These are phyloP conservation scores for Sciurus niger DNA, from an alignment of 2,113 vertebrate species.

Conservation along the genomic window DNA sequence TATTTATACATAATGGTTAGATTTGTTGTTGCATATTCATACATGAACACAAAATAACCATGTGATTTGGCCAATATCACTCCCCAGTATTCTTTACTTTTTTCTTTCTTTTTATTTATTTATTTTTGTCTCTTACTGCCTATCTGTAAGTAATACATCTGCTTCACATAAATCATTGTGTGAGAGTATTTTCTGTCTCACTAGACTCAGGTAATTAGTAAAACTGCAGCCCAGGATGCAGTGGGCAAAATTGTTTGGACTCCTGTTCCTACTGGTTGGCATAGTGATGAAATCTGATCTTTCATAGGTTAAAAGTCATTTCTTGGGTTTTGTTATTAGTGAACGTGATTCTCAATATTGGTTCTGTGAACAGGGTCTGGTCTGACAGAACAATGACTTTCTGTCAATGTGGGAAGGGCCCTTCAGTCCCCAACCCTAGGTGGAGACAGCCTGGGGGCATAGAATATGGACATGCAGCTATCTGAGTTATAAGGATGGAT, in stretches of 20 bases:
- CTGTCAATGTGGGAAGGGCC: neutral
- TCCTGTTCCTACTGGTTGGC: neutral
- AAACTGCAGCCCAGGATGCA: neutral
- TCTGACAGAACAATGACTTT: neutral
- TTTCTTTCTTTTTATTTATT: no score
- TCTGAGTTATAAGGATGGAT: no score
- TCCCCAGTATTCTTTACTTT: no score
- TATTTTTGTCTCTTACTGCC: neutral
- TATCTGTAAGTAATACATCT: neutral
- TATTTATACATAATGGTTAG: no score
- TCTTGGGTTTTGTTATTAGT: neutral
- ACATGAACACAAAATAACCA: no score
- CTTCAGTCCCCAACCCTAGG: no score
- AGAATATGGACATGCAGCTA: neutral
- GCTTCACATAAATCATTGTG: neutral
- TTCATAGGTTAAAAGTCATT: neutral
- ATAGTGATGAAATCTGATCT: neutral
- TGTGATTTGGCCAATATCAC: no score
- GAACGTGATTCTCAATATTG: neutral
- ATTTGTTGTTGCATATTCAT: no score
- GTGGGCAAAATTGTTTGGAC: neutral
- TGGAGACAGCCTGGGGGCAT: neutral
- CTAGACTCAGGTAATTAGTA: neutral
- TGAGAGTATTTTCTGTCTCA: neutral
- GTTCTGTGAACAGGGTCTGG: neutral